A percentile compares a stretch with the other conserved stretches of the same genome.
Conservation (phyloP, 2,113 vertebrate species). For the Nipponia nippon region DNA sequence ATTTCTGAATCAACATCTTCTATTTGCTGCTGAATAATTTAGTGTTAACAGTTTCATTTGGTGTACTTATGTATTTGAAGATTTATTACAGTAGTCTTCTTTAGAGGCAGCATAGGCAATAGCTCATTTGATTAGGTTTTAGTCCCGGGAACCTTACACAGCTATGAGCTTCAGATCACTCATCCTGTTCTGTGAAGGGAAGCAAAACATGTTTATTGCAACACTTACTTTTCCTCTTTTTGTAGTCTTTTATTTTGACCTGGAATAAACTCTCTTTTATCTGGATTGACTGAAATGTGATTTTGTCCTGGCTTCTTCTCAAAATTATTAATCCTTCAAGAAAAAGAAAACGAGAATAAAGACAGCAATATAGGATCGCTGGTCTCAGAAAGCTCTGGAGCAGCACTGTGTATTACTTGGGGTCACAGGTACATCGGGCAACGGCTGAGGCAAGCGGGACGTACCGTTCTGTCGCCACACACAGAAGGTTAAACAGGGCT, state of each 20-base stretch:
- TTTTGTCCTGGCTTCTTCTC: not conserved
- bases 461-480: not conserved
- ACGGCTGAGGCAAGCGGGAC: accelerated
- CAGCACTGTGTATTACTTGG: not conserved
- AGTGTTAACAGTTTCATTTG: not conserved
- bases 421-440: not conserved
- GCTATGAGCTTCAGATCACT: not conserved
- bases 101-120: not conserved
- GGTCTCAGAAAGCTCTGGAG: not conserved
- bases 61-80: not conserved
- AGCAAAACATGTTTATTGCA: not conserved
- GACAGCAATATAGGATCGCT: not conserved
- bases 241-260: not conserved
- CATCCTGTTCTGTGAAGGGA: not conserved
- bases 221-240: not conserved
- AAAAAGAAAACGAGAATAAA: not conserved
- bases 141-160: not conserved
- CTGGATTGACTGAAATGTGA: not conserved
- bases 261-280: not conserved
- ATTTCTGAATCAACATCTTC: not conserved
- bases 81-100: not conserved
- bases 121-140: not conserved
- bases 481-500: not conserved
- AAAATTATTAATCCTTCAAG: not conserved
- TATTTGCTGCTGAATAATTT: not conserved